Percentiles rank a stretch among this genome's conserved stretches.
These are phyloP conservation scores for Chiloscyllium plagiosum DNA, from an alignment of 2,113 vertebrate species.

Conservation along the genomic window DNA sequence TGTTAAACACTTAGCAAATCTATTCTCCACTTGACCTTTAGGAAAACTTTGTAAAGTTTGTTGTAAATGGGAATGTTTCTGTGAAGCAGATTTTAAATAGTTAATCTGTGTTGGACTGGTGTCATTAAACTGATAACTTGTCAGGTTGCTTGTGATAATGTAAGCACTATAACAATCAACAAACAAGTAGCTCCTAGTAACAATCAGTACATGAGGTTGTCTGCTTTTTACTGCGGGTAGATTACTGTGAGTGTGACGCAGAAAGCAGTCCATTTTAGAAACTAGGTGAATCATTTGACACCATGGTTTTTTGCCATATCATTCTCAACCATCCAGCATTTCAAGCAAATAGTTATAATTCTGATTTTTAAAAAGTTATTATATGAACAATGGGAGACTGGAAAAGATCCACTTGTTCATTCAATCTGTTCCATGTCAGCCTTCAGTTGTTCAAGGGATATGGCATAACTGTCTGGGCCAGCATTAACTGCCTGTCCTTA, in stretches of 20 bases:
- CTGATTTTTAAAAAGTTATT: neutral
- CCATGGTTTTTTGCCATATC: neutral
- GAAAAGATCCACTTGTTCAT: neutral
- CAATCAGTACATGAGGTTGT: conserved; percentile 31
- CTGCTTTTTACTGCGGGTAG: neutral
- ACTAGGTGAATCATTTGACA: neutral
- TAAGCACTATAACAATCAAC: conserved; percentile 20
- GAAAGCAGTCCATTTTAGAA: conserved; percentile 19
- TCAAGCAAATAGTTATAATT: neutral
- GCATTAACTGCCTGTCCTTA: too few relatives aligned
- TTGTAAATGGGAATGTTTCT: neutral
- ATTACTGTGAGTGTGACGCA: neutral
- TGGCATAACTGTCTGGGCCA: too few relatives aligned
- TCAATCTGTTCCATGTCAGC: neutral
- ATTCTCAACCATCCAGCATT: neutral
- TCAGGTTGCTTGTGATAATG: neutral
- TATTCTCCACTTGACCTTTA: neutral
- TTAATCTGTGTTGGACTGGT: neutral
- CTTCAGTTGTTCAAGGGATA: too few relatives aligned
- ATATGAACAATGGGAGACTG: neutral
- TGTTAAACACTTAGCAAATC: neutral
- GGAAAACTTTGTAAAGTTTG: neutral
- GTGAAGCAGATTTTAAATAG: neutral
- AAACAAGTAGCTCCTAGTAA: conserved; percentile 34
- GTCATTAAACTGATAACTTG: conserved; percentile 7